A percentile compares a stretch with the other conserved stretches of the same genome.
Evolutionary conservation across 2,113 vertebrate species (phyloP).

Genomic region (Laticauda laticaudata): DNA sequence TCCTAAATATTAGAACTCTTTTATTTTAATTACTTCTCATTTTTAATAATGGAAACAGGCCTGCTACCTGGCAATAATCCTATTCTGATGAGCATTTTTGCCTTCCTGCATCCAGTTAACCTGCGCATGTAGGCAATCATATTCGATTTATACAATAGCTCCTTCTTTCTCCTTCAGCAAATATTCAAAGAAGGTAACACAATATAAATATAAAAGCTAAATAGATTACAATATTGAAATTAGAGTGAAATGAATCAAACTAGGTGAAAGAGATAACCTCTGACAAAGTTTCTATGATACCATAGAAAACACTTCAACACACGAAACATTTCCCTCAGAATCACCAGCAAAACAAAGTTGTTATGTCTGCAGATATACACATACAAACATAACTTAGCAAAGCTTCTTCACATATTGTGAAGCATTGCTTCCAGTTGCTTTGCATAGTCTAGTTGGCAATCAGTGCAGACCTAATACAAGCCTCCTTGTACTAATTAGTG

Average conservation of each 20-base stretch:
- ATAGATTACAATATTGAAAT: background rate
- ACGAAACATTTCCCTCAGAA: background rate
- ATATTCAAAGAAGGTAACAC: background rate
- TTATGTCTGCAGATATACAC: too few species aligned
- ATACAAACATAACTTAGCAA: too few species aligned
- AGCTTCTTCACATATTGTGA: background rate
- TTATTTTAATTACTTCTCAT: background rate
- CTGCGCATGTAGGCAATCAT: background rate
- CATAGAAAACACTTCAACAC: background rate
- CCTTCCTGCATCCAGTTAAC: background rate
- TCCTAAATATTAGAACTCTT: background rate
- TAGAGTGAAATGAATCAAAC: background rate
- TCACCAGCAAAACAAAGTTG: too few species aligned
- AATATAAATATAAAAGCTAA: background rate
- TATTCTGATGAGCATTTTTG: background rate
- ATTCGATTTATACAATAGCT: background rate
- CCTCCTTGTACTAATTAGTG: background rate
- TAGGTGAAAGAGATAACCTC: background rate
- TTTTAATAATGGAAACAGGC: background rate
- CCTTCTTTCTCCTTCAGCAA: background rate
- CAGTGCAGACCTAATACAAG: background rate
- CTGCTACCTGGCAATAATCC: background rate
- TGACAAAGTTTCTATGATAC: background rate
- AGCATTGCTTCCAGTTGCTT: background rate
- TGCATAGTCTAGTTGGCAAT: background rate